Evolutionary conservation across 2,888 invertebrate species (phyloP).

Genomic region (Limnephilus marmoratus): DNA sequence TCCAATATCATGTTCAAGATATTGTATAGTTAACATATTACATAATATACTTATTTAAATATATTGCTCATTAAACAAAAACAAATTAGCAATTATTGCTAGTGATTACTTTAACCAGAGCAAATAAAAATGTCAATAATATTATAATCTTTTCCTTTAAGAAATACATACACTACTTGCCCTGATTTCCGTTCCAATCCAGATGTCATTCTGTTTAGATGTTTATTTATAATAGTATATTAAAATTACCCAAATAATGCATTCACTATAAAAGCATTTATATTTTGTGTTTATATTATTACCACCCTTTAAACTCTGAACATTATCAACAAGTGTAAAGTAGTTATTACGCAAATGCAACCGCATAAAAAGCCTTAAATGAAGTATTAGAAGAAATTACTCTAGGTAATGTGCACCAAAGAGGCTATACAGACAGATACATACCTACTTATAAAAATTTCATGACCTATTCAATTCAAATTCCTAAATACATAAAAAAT

Average conservation of each 20-base stretch:
- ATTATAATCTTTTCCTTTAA: not conserved
- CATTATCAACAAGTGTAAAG: conserved; percentile 20
- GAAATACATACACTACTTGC: conserved; percentile 16
- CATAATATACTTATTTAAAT: not conserved
- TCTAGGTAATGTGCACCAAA: not conserved
- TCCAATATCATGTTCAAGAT: not conserved
- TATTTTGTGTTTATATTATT: not conserved
- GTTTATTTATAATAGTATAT: not conserved
- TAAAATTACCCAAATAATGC: not conserved
- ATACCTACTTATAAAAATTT: conserved; percentile 1
- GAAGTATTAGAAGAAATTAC: not conserved
- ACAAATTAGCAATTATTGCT: not conserved
- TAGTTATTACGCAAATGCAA: not conserved
- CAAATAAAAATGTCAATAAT: not conserved
- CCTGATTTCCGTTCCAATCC: conserved; percentile 42
- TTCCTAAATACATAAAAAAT: conserved; percentile 18
- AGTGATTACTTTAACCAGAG: not conserved
- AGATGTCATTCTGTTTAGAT: conserved; percentile 27
- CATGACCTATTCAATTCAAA: conserved; percentile 1
- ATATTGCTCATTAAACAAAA: not conserved
- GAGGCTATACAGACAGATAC: conserved; percentile 11
- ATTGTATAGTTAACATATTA: too few relatives aligned
- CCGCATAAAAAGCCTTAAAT: conserved; percentile 7
- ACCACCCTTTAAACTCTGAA: conserved; percentile 23
- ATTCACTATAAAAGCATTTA: not conserved